These are phyloP conservation scores for Sepioteuthis lessoniana DNA, from an alignment of 2,888 invertebrate species.

Conservation along the genomic window DNA sequence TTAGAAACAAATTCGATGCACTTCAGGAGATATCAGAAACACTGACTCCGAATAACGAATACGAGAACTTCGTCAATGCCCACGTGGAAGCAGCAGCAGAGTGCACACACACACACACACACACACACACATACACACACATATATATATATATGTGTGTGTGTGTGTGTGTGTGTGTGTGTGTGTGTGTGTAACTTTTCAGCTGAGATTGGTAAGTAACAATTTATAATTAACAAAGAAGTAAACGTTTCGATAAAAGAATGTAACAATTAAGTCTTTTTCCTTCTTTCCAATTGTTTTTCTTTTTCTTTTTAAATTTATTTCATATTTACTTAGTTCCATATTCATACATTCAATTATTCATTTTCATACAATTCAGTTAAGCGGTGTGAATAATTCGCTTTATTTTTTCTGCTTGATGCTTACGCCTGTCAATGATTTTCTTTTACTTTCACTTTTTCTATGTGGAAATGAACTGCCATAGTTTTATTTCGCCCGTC, in stretches of 20 bases:
- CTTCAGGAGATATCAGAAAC: too few relatives aligned
- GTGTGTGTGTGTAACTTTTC: too few relatives aligned
- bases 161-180: too few relatives aligned
- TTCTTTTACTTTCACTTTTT: not conserved
- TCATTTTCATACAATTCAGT: not conserved
- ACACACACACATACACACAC: too few relatives aligned
- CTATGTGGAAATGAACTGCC: not conserved
- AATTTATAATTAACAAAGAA: too few relatives aligned
- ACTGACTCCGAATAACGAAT: too few relatives aligned
- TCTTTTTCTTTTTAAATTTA: not conserved
- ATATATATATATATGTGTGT: too few relatives aligned
- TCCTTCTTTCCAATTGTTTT: not conserved
- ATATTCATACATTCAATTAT: not conserved
- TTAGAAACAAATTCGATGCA: too few relatives aligned
- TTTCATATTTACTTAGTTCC: not conserved
- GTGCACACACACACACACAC: too few relatives aligned
- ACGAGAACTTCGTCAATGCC: too few relatives aligned
- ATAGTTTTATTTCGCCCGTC: not conserved
- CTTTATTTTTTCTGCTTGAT: not conserved
- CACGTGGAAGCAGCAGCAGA: too few relatives aligned
- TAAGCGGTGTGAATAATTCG: conserved; percentile 7
- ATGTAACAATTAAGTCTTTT: not conserved
- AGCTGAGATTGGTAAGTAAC: too few relatives aligned
- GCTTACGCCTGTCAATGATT: not conserved
- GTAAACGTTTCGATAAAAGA: not conserved